Evolutionary conservation across 1,140 invertebrate species (phyloP).

Genomic region (Drosophila oshimai): DNA sequence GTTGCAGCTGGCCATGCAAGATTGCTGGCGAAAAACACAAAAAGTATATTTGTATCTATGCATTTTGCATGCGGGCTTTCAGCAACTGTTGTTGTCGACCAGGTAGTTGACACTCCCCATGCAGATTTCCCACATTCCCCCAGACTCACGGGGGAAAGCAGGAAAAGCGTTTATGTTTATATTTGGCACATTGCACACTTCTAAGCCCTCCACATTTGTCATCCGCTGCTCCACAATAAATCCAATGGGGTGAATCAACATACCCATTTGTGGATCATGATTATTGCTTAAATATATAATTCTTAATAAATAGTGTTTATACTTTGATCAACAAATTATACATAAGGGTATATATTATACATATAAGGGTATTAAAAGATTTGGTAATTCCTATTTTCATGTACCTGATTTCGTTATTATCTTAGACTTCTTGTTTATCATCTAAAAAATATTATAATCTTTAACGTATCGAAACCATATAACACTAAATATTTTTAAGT

Average conservation of each 20-base stretch:
- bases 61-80: constrained; percentile 66
- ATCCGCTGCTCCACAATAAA: not conserved
- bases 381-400: too few relatives aligned
- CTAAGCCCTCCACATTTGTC: constrained; percentile 1
- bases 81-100: constrained; percentile 59
- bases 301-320: too few relatives aligned
- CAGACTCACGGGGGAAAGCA: constrained; percentile 3
- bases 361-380: too few relatives aligned
- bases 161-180: constrained; percentile 40
- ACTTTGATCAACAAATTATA: too few relatives aligned
- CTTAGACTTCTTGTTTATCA: too few relatives aligned
- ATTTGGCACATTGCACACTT: constrained; percentile 29
- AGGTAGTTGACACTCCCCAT: constrained; percentile 35
- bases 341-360: too few relatives aligned
- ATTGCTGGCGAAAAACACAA: constrained; percentile 18
- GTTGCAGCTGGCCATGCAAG: constrained; percentile 34
- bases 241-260: constrained; percentile 8
- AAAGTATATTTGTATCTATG: constrained; percentile 51
- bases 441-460: too few relatives aligned
- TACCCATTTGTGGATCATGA: constrained; percentile 8
- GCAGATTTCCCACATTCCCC: not conserved
- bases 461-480: too few relatives aligned
- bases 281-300: too few relatives aligned
- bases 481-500: too few relatives aligned
- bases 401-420: too few relatives aligned